phyloP scores from a whole-genome alignment of 2,888 invertebrate species.

The Incurvaria masculella region DNA sequence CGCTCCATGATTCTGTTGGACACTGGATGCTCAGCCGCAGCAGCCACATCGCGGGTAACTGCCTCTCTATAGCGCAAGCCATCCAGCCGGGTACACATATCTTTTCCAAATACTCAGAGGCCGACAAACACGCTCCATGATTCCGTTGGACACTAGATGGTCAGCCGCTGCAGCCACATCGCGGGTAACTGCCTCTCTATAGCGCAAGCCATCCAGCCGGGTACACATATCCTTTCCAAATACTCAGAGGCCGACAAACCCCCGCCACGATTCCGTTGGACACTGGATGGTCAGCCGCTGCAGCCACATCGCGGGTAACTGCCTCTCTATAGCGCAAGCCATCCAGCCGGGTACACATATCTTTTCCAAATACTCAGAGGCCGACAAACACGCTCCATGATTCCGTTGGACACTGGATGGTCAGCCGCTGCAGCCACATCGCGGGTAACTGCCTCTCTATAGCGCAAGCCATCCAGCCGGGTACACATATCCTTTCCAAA shows the following conservation, averaged over 20 bases:
- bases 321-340: not conserved
- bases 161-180: slow-evolving; percentile 43
- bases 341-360: too few species aligned
- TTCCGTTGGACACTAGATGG: slow-evolving; percentile 46
- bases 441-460: slow-evolving; percentile 70
- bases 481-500: slow-evolving; percentile 73
- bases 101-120: slow-evolving; percentile 82
- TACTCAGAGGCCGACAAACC: slow-evolving; percentile 87
- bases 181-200: slow-evolving; percentile 63
- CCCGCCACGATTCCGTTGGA: slow-evolving; percentile 61
- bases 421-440: too few species aligned
- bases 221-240: slow-evolving; percentile 73
- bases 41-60: slow-evolving; percentile 46
- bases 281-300: slow-evolving; percentile 40
- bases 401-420: too few species aligned
- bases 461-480: slow-evolving; percentile 69
- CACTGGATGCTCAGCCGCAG: slow-evolving; percentile 39
- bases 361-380: too few species aligned
- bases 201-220: slow-evolving; percentile 69
- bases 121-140: slow-evolving; percentile 80
- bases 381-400: too few species aligned
- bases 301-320: slow-evolving; percentile 46
- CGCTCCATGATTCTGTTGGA: slow-evolving; percentile 61
- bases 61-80: slow-evolving; percentile 68
- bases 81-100: slow-evolving; percentile 68